Evolutionary conservation across 1,140 invertebrate genomes (phyloP).

Genomic region (Diabrotica virgifera): DNA sequence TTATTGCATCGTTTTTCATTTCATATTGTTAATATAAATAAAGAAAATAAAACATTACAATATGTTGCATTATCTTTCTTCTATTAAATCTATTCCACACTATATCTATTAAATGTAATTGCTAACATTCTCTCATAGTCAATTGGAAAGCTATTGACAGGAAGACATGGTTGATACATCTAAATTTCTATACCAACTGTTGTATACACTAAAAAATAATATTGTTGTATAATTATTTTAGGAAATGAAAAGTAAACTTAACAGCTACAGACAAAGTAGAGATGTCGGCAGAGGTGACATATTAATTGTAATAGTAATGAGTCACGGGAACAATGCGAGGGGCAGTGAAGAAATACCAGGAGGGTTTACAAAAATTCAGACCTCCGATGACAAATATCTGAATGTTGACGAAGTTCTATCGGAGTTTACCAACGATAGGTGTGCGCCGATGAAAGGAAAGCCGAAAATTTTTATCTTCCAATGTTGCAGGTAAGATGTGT

Average conservation of each 20-base stretch:
- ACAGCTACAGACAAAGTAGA: slow-evolving; percentile 22
- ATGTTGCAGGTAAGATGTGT: slow-evolving; percentile 31
- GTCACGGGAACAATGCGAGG: slow-evolving; percentile 52
- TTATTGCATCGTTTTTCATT: too few relatives aligned
- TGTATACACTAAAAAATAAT: too few relatives aligned
- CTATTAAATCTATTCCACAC: too few relatives aligned
- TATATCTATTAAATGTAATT: too few relatives aligned
- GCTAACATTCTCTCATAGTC: too few relatives aligned
- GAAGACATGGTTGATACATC: too few relatives aligned
- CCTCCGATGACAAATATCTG: slow-evolving; percentile 50
- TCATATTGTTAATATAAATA: too few relatives aligned
- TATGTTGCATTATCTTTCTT: too few relatives aligned
- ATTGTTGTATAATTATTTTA: slow-evolving; percentile 8
- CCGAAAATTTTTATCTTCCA: slow-evolving; percentile 81
- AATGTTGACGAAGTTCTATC: slow-evolving; percentile 53
- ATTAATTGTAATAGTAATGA: slow-evolving; percentile 58
- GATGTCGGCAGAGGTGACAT: slow-evolving; percentile 49
- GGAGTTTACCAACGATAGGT: slow-evolving; percentile 60
- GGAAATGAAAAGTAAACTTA: slow-evolving; percentile 22
- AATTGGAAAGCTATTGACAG: too few relatives aligned
- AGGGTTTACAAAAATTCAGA: slow-evolving; percentile 42
- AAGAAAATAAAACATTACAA: too few relatives aligned
- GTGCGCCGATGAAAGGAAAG: slow-evolving; percentile 58
- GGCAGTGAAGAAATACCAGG: slow-evolving; percentile 23
- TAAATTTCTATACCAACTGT: too few relatives aligned